phyloP scores from a whole-genome alignment of 2,888 invertebrate species.

The Amiota mariae region DNA sequence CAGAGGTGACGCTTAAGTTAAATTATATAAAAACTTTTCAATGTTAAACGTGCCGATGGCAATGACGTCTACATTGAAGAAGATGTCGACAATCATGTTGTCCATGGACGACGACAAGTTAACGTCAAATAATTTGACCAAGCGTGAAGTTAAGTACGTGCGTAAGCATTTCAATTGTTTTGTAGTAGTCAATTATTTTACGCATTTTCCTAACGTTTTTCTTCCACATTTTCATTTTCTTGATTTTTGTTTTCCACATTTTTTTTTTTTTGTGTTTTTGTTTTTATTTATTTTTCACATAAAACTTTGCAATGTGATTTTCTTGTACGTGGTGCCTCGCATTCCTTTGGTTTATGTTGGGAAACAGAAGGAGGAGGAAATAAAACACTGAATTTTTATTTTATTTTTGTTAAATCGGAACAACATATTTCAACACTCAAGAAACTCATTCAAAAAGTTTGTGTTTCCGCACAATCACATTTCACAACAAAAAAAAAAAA shows the following conservation, averaged over 20 bases:
- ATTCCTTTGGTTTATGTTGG: background rate
- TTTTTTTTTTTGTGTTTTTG: background rate
- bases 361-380: too few species aligned
- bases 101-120: too few species aligned
- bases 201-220: background rate
- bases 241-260: background rate
- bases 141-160: constrained; percentile 1
- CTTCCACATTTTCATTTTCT: background rate
- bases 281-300: background rate
- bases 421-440: constrained; percentile 19
- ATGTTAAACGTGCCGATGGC: too few species aligned
- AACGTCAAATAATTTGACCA: background rate
- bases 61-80: too few species aligned
- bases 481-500: constrained; percentile 53
- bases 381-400: background rate
- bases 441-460: constrained; percentile 49
- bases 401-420: constrained; percentile 9
- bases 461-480: constrained; percentile 64
- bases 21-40: too few species aligned
- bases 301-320: constrained; percentile 25
- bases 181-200: constrained; percentile 19
- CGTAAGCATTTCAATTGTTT: constrained; percentile 13
- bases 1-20: too few species aligned
- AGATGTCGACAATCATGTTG: too few species aligned
- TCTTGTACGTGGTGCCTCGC: constrained; percentile 4